These are phyloP conservation scores for Microcebus ravelobensis DNA, from an alignment of 2,113 vertebrate genomes.

Conservation along the genomic window DNA sequence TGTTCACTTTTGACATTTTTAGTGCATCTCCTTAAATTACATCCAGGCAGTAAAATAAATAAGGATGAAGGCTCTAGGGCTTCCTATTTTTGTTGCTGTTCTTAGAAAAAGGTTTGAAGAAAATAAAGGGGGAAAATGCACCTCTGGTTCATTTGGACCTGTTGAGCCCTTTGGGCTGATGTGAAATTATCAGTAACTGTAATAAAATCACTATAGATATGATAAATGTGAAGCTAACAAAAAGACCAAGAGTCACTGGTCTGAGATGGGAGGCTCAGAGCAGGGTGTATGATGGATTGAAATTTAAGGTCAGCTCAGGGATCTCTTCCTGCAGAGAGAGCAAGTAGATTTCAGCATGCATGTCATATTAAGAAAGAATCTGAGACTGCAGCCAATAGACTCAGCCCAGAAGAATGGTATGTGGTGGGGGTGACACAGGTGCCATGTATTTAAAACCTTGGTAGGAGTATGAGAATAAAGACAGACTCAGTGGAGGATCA, in stretches of 20 bases:
- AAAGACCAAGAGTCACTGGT: not conserved
- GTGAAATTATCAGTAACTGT: constrained; percentile 59
- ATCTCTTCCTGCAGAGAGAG: not conserved
- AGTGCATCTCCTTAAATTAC: constrained; percentile 79
- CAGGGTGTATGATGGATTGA: not conserved
- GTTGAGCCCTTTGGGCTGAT: constrained; percentile 37
- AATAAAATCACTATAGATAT: constrained; percentile 41
- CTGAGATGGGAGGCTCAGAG: not conserved
- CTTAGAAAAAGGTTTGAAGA: constrained; percentile 68
- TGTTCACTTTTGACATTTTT: constrained; percentile 80
- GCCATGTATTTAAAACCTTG: fast-evolving
- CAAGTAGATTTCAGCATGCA: fast-evolving
- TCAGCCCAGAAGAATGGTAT: not conserved
- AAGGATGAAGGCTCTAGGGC: constrained; percentile 69
- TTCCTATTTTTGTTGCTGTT: constrained; percentile 71
- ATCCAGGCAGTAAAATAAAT: constrained; percentile 80
- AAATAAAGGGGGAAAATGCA: not conserved
- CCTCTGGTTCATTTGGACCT: constrained; percentile 10
- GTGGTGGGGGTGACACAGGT: fast-evolving
- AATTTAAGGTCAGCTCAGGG: not conserved
- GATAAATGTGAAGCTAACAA: not conserved
- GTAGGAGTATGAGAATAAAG: not conserved
- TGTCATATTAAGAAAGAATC: not conserved
- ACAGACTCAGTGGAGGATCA: fast-evolving
- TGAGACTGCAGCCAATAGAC: not conserved